Base-by-base conservation (phyloP, 2,113 vertebrate genomes). In the Psilopsiagon aurifrons region DNA sequence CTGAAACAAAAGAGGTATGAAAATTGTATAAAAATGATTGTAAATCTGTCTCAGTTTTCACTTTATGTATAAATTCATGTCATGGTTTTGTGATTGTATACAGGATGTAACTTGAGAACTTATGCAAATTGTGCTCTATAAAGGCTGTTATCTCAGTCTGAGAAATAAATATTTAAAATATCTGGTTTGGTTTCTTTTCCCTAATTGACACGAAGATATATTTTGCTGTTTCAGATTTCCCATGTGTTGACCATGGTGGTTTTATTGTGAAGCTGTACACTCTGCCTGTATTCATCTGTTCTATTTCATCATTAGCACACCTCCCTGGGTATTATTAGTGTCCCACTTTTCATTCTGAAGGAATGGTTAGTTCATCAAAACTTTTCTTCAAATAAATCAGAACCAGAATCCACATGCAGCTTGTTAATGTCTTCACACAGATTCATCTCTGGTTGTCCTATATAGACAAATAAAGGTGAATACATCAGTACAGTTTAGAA, bases 1-100 rank as follows among this genome's bases (percentile, higher is more conserved):
- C 93, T 96, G 97, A 97, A 97, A 95, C 57, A 96, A 97, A 98
- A 95, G 37, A 63, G 91, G 70, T 98, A 98, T 98, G 98, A 98
- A 92, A 98, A 98, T 89, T 99, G 98, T 99, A 99, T 98, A 98
- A 98, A 98, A 98, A 98, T 99, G 99, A 99, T 98, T 99, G 98
- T 99, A 99, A 98, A 99, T 98, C 98, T 98, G 98, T 99, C 98
- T 99, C 98, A 97, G 98, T 99, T 99, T 99, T 98, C 98, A 99
- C 97, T 98, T 98, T 97, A 97, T 99, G 98, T 99, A 99, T 99
- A 99, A 99, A 98, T 95, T 74, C 98, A 98, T 98, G 98, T 99
- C 98, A 98, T 99, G 98, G 98, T 99, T 99, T 99, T 99, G 99
- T 99, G 99, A 98, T 98, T 98, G 98, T 99, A 99, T 98, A 99